Conservation (phyloP, 2,797 vertebrate genomes). For the Perodicticus potto region DNA sequence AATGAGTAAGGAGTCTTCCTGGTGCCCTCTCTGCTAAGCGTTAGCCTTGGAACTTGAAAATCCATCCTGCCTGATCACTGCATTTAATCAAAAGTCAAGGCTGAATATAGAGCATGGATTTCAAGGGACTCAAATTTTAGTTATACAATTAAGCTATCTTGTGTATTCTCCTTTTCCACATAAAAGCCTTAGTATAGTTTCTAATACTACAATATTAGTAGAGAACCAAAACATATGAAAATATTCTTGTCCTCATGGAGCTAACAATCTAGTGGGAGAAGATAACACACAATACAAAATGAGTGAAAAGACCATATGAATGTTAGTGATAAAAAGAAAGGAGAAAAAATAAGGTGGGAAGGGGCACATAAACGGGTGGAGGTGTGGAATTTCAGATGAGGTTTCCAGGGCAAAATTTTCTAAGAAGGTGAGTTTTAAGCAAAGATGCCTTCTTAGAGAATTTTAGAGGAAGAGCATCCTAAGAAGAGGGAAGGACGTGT, state of each 20-base stretch:
- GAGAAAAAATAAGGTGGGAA: background rate
- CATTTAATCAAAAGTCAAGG: constrained; percentile 14
- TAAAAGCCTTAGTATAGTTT: background rate
- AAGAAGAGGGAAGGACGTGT: background rate
- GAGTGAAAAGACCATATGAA: background rate
- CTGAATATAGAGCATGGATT: background rate
- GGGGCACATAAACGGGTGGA: background rate
- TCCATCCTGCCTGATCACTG: background rate
- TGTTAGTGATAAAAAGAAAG: background rate
- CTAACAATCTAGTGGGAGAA: background rate
- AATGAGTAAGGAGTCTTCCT: background rate
- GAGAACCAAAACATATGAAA: background rate
- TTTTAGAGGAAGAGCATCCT: background rate
- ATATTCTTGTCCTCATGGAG: background rate
- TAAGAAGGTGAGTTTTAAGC: background rate
- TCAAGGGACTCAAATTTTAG: background rate
- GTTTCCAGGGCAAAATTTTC: background rate
- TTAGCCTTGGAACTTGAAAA: background rate
- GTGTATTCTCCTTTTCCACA: background rate
- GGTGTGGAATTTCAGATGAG: background rate
- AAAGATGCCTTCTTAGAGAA: background rate
- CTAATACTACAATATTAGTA: background rate
- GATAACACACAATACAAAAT: background rate
- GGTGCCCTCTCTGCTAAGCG: background rate
- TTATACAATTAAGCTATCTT: background rate